Percentiles rank a stretch among this genome's conserved stretches.
Conservation (phyloP, 2,797 vertebrate species). For the Gadopsis marmoratus region DNA sequence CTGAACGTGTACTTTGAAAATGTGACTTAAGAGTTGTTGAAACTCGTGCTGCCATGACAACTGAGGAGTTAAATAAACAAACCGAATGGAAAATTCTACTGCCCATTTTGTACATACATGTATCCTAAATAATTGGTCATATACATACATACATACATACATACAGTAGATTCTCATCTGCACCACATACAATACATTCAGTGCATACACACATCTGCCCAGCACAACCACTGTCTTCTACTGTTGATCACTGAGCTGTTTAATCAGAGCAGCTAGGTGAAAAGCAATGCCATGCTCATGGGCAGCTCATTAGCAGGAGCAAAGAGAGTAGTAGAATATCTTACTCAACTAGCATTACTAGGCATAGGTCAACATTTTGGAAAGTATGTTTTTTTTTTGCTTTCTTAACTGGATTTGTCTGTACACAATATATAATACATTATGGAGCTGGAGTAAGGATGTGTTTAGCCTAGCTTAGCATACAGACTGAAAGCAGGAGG, state of each 20-base stretch:
- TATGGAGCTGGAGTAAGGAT: background rate
- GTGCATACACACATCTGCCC: constrained; percentile 7
- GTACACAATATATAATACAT: background rate
- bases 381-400: constrained; percentile 1
- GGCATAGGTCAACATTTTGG: constrained; percentile 1
- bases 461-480: no score
- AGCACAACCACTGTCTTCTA: constrained; percentile 15
- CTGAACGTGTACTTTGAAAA: background rate
- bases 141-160: background rate
- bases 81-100: background rate
- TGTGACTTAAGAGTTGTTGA: background rate
- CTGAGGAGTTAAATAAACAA: background rate
- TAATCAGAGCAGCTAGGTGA: background rate
- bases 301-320: background rate
- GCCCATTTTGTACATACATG: constrained; percentile 7
- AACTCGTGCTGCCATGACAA: background rate
- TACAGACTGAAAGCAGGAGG: no score
- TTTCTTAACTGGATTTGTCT: constrained; percentile 1
- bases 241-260: background rate
- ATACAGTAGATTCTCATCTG: background rate
- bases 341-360: constrained; percentile 20
- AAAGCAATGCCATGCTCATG: background rate
- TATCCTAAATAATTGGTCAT: background rate
- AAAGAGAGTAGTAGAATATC: constrained; percentile 14
- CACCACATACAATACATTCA: background rate